These are phyloP conservation scores for Aphidius colemani DNA, from an alignment of 2,888 invertebrate species.

Conservation along the genomic window DNA sequence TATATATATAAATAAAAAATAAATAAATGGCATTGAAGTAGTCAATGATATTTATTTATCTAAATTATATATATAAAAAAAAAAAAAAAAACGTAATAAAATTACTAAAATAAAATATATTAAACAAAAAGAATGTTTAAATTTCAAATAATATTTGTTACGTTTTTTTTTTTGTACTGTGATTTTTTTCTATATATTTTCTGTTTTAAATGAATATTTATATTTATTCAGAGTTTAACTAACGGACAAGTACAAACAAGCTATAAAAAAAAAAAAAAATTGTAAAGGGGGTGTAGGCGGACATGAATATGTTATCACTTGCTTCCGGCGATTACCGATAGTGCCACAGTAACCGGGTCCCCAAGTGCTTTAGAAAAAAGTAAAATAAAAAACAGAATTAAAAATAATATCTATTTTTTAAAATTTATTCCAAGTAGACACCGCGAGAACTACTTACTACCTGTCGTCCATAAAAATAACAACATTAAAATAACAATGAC, in stretches of 20 bases:
- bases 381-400: too few relatives aligned
- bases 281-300: slow-evolving; percentile 34
- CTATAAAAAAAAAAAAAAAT: slow-evolving; percentile 23
- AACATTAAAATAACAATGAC: too few relatives aligned
- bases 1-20: neutral
- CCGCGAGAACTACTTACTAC: neutral
- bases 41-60: too few relatives aligned
- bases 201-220: too few relatives aligned
- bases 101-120: too few relatives aligned
- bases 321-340: slow-evolving; percentile 50
- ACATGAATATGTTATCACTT: slow-evolving; percentile 45
- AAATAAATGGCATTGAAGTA: neutral
- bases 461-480: neutral
- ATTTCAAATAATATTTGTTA: too few relatives aligned
- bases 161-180: too few relatives aligned
- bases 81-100: too few relatives aligned
- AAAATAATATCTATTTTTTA: neutral
- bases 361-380: neutral
- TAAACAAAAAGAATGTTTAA: too few relatives aligned
- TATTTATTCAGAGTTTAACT: too few relatives aligned
- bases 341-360: slow-evolving; percentile 29
- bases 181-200: neutral
- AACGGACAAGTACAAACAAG: neutral
- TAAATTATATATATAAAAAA: too few relatives aligned
- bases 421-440: slow-evolving; percentile 4